Conservation (phyloP, 1,140 invertebrate species). For the Cardiocondyla obscurior region DNA sequence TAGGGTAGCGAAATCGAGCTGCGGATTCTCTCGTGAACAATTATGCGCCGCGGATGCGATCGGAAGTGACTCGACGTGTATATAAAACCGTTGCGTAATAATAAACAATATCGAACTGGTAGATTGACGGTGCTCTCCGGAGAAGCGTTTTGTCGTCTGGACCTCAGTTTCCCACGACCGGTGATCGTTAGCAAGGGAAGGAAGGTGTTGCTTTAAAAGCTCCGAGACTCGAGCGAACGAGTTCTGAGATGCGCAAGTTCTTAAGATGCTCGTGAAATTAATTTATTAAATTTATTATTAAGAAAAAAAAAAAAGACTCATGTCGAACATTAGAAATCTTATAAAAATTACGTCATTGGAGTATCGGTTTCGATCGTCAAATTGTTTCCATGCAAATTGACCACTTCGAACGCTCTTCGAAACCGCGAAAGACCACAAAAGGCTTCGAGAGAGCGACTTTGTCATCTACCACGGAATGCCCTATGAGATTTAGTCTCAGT, state of each 20-base stretch:
- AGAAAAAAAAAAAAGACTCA: too few relatives aligned
- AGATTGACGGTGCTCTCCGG: not conserved
- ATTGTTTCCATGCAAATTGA: not conserved
- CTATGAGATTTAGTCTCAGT: slow-evolving; percentile 65
- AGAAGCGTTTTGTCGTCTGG: not conserved
- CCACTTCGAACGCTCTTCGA: not conserved
- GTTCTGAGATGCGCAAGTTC: too few relatives aligned
- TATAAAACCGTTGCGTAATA: slow-evolving; percentile 35
- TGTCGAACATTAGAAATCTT: too few relatives aligned
- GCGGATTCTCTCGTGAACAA: slow-evolving; percentile 58
- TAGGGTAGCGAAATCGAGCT: not conserved
- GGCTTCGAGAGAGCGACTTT: slow-evolving; percentile 3
- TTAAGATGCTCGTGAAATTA: slow-evolving; percentile 1
- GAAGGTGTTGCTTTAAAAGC: not conserved
- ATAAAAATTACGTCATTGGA: not conserved
- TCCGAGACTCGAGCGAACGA: too few relatives aligned
- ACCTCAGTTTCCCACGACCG: not conserved
- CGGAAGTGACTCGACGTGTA: slow-evolving; percentile 23
- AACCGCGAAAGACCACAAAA: slow-evolving; percentile 18
- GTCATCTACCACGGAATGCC: slow-evolving; percentile 62
- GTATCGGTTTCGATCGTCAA: not conserved
- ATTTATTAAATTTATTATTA: too few relatives aligned
- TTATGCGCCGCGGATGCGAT: slow-evolving; percentile 48
- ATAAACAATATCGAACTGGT: slow-evolving; percentile 30
- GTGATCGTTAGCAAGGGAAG: not conserved